Evolutionary conservation across 2,113 vertebrate genomes (phyloP).

Genomic region (Cyanistes caeruleus): DNA sequence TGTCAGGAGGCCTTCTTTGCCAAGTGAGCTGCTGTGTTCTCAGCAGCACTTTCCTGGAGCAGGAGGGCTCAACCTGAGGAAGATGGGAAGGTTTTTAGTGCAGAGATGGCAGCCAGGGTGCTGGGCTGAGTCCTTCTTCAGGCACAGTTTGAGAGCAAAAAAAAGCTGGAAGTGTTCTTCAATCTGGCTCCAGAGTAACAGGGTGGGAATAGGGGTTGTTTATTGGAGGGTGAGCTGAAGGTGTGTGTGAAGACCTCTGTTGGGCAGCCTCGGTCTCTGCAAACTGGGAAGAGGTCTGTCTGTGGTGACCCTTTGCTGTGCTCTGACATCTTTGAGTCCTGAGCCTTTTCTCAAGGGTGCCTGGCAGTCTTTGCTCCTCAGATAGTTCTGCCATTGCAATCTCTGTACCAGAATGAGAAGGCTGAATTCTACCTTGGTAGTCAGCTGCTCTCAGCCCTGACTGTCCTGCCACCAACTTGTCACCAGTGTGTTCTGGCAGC

Average conservation of each 20-base stretch:
- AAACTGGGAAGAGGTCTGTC: neutral
- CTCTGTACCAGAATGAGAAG: neutral
- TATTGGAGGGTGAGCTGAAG: neutral
- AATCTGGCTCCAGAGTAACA: accelerated
- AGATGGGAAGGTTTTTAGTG: neutral
- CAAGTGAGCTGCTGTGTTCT: neutral
- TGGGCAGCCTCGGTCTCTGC: neutral
- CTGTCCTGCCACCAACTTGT: neutral
- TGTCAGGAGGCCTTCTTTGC: neutral
- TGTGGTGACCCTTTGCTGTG: neutral
- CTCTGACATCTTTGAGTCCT: neutral
- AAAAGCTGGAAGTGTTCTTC: neutral
- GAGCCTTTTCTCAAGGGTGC: accelerated
- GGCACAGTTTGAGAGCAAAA: neutral
- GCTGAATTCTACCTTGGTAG: neutral
- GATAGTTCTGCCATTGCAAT: neutral
- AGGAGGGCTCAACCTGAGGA: neutral
- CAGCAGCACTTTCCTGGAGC: neutral
- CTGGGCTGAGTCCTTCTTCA: neutral
- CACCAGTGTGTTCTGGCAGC: neutral
- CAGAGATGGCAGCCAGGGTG: neutral
- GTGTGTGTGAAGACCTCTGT: neutral
- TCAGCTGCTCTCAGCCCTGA: neutral
- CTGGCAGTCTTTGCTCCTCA: neutral
- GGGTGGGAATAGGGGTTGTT: neutral